These are phyloP conservation scores for Puma concolor DNA, from an alignment of 2,113 vertebrate genomes.

Conservation along the genomic window DNA sequence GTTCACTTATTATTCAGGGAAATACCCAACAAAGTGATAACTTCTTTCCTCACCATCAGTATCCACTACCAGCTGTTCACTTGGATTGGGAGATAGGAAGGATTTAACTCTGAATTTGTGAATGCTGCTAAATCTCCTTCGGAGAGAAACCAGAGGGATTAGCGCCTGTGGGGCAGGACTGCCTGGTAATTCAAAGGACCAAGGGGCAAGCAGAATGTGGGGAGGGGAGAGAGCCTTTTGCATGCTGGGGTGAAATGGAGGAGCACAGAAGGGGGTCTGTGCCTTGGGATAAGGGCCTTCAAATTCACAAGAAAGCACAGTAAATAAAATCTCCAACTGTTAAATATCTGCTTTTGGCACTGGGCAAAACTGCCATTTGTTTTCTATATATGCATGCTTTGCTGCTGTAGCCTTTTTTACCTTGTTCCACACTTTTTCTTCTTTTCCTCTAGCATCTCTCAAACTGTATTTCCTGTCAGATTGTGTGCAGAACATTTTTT, in stretches of 20 bases:
- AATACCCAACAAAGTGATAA: constrained; percentile 31
- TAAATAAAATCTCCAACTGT: not conserved
- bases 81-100: constrained; percentile 12
- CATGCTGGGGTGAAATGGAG: too few species aligned
- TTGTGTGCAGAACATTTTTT: not conserved
- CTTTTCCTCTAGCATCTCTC: not conserved
- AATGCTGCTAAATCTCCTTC: constrained; percentile 46
- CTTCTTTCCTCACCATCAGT: constrained; percentile 61
- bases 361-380: not conserved
- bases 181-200: not conserved
- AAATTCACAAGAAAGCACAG: not conserved
- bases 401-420: not conserved
- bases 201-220: not conserved
- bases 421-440: not conserved
- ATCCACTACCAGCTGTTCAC: constrained; percentile 54
- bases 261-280: not conserved
- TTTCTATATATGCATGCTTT: not conserved
- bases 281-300: not conserved
- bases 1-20: constrained; percentile 60
- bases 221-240: not conserved
- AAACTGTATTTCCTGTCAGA: not conserved
- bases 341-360: not conserved
- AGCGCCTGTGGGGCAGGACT: not conserved
- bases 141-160: not conserved
- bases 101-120: constrained; percentile 58